Percentiles rank a stretch among this genome's conserved stretches.
phyloP scores from a whole-genome alignment of 2,113 vertebrate species.

The Poeciliopsis turrubarensis region DNA sequence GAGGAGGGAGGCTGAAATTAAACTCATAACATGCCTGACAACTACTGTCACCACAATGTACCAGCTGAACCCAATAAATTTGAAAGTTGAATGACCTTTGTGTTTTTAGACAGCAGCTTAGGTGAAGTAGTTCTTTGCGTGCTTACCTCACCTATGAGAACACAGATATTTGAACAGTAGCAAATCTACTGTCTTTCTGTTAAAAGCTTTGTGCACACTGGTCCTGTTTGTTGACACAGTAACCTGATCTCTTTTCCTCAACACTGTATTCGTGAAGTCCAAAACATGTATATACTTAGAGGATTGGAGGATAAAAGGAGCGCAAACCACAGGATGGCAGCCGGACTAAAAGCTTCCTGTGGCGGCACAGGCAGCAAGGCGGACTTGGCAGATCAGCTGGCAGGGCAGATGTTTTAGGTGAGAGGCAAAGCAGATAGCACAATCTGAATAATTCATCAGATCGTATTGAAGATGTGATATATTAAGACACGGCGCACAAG shows the following conservation, averaged over 20 bases:
- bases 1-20: not conserved
- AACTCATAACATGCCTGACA: not conserved
- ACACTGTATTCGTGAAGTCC: slow-evolving; percentile 26
- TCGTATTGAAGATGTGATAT: slow-evolving; percentile 73
- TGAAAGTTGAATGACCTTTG: not conserved
- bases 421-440: slow-evolving; percentile 67
- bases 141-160: not conserved
- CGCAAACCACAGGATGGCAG: slow-evolving; percentile 49
- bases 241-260: slow-evolving; percentile 47
- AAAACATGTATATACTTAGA: slow-evolving; percentile 55
- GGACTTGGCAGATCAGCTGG: slow-evolving; percentile 57
- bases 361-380: slow-evolving; percentile 43
- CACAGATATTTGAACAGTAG: slow-evolving; percentile 12
- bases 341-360: slow-evolving; percentile 75
- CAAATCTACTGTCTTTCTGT: slow-evolving; percentile 22
- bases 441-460: slow-evolving; percentile 76
- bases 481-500: slow-evolving; percentile 68
- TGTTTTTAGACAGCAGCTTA: not conserved
- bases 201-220: slow-evolving; percentile 19
- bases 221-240: slow-evolving; percentile 36
- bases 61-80: too few species aligned
- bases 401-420: slow-evolving; percentile 73
- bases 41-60: too few species aligned
- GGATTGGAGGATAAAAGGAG: slow-evolving; percentile 60
- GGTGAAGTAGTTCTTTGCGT: not conserved